These are phyloP conservation scores for Ctenopoma multispine DNA, from an alignment of 2,797 vertebrate genomes.

Conservation along the genomic window DNA sequence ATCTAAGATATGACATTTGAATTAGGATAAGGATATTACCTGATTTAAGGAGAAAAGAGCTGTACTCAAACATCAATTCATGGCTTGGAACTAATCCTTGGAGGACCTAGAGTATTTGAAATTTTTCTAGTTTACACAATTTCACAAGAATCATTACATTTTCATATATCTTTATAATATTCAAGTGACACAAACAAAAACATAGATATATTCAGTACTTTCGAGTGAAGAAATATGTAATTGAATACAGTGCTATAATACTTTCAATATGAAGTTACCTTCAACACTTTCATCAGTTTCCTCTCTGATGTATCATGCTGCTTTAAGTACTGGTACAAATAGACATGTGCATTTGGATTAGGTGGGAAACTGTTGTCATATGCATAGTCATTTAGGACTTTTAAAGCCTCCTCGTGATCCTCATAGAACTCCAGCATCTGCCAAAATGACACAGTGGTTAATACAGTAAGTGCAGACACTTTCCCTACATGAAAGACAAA, in stretches of 20 bases:
- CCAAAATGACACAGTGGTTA: constrained; percentile 11
- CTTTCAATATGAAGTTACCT: constrained; percentile 76
- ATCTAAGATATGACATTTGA: background rate
- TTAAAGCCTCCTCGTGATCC: constrained; percentile 79
- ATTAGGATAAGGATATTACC: constrained; percentile 58
- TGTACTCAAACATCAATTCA: constrained; percentile 92
- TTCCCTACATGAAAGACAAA: too few relatives aligned
- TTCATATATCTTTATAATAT: too few relatives aligned
- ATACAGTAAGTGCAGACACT: background rate
- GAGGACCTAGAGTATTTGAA: constrained; percentile 81
- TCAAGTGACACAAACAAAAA: too few relatives aligned
- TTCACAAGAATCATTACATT: background rate
- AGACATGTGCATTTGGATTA: constrained; percentile 94
- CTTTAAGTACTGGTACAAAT: constrained; percentile 90
- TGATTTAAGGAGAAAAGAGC: constrained; percentile 68
- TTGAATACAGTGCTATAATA: background rate
- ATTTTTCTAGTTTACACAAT: background rate
- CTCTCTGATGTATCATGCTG: constrained; percentile 75
- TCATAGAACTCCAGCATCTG: constrained; percentile 93
- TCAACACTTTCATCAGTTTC: constrained; percentile 83
- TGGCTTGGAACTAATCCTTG: constrained; percentile 90
- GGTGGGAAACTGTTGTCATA: constrained; percentile 88
- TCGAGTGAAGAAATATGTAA: too few relatives aligned
- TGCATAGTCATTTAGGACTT: constrained; percentile 89
- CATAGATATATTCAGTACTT: too few relatives aligned